Conservation (phyloP, 2,888 invertebrate species). For the Pyrocoelia pectoralis region DNA sequence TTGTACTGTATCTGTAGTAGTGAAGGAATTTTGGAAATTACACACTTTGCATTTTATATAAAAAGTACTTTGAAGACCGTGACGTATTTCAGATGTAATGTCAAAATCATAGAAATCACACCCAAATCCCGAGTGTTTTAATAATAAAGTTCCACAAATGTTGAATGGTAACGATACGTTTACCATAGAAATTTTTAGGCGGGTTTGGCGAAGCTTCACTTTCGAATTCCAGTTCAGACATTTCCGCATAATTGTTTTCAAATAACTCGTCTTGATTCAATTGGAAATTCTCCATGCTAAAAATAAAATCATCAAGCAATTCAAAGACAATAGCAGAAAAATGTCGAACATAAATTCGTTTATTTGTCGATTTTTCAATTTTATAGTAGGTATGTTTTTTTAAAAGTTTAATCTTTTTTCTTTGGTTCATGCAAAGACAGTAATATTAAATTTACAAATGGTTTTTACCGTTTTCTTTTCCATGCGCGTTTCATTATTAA, state of each 20-base stretch:
- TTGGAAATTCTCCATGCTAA: too few species aligned
- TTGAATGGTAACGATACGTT: not conserved
- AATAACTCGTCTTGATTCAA: not conserved
- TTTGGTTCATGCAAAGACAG: not conserved
- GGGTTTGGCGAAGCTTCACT: not conserved
- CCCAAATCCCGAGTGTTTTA: conserved; percentile 7
- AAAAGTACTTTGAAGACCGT: not conserved
- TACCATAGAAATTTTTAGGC: not conserved
- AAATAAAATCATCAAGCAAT: too few species aligned
- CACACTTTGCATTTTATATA: too few species aligned
- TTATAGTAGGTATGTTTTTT: too few species aligned
- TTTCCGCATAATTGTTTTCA: not conserved
- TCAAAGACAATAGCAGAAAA: too few species aligned
- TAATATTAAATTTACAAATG: conserved; percentile 1
- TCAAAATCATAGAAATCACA: not conserved
- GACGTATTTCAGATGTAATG: not conserved
- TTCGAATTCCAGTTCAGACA: not conserved
- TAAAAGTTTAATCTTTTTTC: not conserved
- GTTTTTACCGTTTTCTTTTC: not conserved
- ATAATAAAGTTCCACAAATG: conserved; percentile 2
- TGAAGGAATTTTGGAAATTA: too few species aligned
- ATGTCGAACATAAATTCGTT: too few species aligned
- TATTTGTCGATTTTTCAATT: too few species aligned
- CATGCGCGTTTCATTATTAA: conserved; percentile 3
- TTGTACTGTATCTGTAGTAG: too few species aligned